Base-by-base conservation (phyloP, 1,140 invertebrate species). In the Drosophila oshimai region DNA sequence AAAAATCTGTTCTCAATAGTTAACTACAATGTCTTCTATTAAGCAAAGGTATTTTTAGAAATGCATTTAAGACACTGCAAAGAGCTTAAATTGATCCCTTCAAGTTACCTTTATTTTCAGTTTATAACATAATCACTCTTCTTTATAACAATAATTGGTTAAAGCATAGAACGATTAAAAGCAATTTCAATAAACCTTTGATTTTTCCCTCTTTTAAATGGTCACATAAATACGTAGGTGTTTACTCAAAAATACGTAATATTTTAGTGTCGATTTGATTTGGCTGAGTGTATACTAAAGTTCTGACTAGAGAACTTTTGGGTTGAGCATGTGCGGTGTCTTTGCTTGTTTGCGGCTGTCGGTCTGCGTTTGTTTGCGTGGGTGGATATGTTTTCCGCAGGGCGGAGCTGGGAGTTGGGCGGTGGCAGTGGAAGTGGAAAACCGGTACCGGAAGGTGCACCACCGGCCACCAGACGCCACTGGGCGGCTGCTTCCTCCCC, bases 291-390 rank as follows among this genome's bases (percentile, higher is more conserved):
- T 12, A 42, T 29, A 17, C 49, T 24, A 44, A 22, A 22, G 6
- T 4, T 6, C 39, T 3, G 12, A 33, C 31, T 45, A 31, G 4
- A 24, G 22, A 24, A 55, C 34, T 31, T 55, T 36, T 7, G 24
- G 42, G 44, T 29, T 17, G 29, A 37, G 15, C 34, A 18, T n/a
- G 46, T 41, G 45, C 37, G 34, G 31, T 45, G 37, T 55, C 68
- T 77, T 81, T 81, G 74, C 75, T 76, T 75, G 76, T 69, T 74
- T 74, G 64, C 51, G 71, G 64, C 62, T 50, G 36, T 57, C 57
- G 55, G 31, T 17, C 26, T 34, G 34, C 44, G 39, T 54, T 55
- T 74, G 76, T 65, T 64, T 51, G 47, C 22, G 36, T 67, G 46
- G 34, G 28, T 44, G 65, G 58, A 51, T 69, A 33, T 60, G 57